These are phyloP conservation scores for Axis porcinus DNA, from an alignment of 2,113 vertebrate species.

Conservation along the genomic window DNA sequence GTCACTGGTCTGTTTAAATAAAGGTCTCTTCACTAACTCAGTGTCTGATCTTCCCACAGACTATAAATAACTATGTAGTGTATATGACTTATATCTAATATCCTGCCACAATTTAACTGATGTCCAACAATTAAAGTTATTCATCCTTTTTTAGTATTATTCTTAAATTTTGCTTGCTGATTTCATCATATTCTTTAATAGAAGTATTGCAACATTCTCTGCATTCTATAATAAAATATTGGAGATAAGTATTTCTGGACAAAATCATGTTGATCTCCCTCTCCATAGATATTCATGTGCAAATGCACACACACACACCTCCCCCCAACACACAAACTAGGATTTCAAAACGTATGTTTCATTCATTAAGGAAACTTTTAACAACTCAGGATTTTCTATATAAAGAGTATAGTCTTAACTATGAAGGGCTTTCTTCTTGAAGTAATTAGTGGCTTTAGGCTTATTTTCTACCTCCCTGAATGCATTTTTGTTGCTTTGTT, in stretches of 20 bases:
- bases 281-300: background rate
- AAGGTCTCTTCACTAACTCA: background rate
- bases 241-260: background rate
- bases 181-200: background rate
- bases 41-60: background rate
- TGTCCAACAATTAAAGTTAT: background rate
- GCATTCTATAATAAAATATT: background rate
- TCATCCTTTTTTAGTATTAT: background rate
- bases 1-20: constrained; percentile 34
- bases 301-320: background rate
- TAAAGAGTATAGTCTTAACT: background rate
- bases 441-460: background rate
- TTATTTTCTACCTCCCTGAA: background rate
- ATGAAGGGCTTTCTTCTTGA: background rate
- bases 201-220: background rate
- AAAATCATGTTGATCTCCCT: background rate
- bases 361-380: background rate
- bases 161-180: background rate
- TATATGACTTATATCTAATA: background rate
- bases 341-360: background rate
- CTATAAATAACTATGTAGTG: background rate
- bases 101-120: constrained; percentile 8
- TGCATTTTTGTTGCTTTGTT: background rate
- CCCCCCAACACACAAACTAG: background rate
- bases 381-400: background rate